phyloP scores from a whole-genome alignment of 2,113 vertebrate genomes.

The Oryzias melastigma region DNA sequence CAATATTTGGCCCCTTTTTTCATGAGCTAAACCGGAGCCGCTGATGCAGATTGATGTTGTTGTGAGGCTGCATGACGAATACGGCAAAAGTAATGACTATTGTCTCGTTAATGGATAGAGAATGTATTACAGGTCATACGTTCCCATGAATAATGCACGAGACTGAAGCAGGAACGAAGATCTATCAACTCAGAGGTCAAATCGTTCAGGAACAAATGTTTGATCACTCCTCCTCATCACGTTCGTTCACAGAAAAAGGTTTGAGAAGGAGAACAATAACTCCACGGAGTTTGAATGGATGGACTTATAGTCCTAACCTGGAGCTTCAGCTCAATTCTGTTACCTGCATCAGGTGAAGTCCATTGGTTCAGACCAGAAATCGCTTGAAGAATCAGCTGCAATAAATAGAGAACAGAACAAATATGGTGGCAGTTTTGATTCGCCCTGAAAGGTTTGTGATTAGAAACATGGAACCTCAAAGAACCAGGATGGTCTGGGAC shows the following conservation, averaged over 20 bases:
- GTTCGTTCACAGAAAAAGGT: neutral
- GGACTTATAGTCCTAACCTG: too few species aligned
- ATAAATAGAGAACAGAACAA: too few species aligned
- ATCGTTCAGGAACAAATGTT: conserved; percentile 28
- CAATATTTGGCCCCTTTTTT: conserved; percentile 24
- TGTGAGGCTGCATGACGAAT: conserved; percentile 52
- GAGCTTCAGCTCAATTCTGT: too few species aligned
- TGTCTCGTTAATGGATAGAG: conserved; percentile 63
- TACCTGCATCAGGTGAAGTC: too few species aligned
- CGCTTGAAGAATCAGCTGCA: too few species aligned
- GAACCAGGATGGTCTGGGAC: too few species aligned
- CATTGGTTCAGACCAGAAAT: too few species aligned
- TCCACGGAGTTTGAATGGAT: too few species aligned
- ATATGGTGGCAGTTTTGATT: too few species aligned
- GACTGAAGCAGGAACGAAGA: conserved; percentile 30
- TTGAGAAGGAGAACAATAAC: too few species aligned
- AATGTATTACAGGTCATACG: conserved; percentile 53
- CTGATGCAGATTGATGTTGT: conserved; percentile 64
- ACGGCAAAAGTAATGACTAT: conserved; percentile 52
- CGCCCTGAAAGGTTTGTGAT: too few species aligned
- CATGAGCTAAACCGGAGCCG: conserved; percentile 30
- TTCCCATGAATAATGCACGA: conserved; percentile 65
- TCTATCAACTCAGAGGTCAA: conserved; percentile 33
- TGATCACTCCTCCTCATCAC: conserved; percentile 42
- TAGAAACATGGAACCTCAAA: too few species aligned